Evolutionary conservation across 2,888 invertebrate species (phyloP).

Genomic region (Caenorhabditis sp.): DNA sequence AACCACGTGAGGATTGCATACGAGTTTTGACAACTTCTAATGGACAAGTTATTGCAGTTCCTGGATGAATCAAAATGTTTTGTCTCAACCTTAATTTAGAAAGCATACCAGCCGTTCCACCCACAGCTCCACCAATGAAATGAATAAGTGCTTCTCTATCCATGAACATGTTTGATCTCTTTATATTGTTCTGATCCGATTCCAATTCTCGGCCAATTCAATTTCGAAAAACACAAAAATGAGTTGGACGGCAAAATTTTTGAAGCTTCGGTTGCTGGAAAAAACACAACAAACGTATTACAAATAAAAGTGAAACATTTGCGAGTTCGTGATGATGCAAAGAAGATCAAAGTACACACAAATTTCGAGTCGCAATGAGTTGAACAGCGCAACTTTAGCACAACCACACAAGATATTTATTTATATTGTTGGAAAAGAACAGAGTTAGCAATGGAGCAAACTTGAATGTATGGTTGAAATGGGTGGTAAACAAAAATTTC

Average conservation of each 20-base stretch:
- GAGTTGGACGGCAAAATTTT: background rate
- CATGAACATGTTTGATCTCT: constrained; percentile 71
- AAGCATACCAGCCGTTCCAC: constrained; percentile 64
- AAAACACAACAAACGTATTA: no score
- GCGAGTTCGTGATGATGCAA: no score
- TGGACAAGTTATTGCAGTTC: constrained; percentile 67
- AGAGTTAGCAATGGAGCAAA: background rate
- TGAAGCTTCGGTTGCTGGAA: background rate
- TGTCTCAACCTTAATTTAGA: background rate
- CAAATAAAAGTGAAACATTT: no score
- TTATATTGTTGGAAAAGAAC: no score
- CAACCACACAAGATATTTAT: background rate
- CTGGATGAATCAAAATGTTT: constrained; percentile 15
- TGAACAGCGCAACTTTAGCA: background rate
- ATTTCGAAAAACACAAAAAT: background rate
- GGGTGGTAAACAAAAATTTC: no score
- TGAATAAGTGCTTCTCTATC: constrained; percentile 68
- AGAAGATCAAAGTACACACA: no score
- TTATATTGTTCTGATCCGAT: constrained; percentile 1
- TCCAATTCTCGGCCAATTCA: background rate
- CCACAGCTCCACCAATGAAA: constrained; percentile 68
- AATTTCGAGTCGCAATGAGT: background rate
- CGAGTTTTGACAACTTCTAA: constrained; percentile 68
- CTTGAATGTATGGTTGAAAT: background rate
- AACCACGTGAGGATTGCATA: constrained; percentile 59